Evolutionary conservation across 2,113 vertebrate species (phyloP).

Genomic region (Cottus gobio): DNA sequence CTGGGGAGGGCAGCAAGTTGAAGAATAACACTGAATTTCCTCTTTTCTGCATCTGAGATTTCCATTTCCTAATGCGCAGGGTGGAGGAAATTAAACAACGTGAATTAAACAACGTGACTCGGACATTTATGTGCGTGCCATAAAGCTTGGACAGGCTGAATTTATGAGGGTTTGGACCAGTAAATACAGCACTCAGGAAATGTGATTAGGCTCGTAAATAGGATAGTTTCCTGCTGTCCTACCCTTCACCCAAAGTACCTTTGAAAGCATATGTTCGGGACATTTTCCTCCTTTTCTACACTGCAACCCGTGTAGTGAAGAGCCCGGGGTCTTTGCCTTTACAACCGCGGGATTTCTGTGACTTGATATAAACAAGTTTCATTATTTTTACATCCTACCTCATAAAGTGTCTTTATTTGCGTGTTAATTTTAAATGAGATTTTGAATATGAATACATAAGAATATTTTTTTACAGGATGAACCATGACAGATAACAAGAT

Average conservation of each 20-base stretch:
- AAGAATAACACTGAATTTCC: slow-evolving; percentile 59
- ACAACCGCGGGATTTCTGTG: neutral
- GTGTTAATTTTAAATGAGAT: slow-evolving; percentile 3
- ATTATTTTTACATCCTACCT: neutral
- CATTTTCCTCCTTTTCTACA: slow-evolving; percentile 29
- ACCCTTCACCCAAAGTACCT: slow-evolving; percentile 69
- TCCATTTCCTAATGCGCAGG: slow-evolving; percentile 74
- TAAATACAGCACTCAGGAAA: slow-evolving; percentile 80
- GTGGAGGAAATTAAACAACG: slow-evolving; percentile 74
- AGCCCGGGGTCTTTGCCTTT: neutral
- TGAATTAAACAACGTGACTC: slow-evolving; percentile 67
- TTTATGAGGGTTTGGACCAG: slow-evolving; percentile 71
- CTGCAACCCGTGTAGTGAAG: slow-evolving; percentile 8
- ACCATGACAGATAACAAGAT: neutral
- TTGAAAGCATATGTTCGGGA: slow-evolving; percentile 60
- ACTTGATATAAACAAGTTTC: neutral
- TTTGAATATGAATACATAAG: neutral
- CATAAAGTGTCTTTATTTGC: slow-evolving; percentile 21
- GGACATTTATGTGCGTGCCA: slow-evolving; percentile 71
- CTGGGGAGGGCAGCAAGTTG: slow-evolving; percentile 23
- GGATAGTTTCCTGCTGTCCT: slow-evolving; percentile 66
- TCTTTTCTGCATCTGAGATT: slow-evolving; percentile 69
- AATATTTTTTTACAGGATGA: neutral
- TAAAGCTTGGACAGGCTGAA: slow-evolving; percentile 70
- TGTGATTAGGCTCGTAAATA: slow-evolving; percentile 81